Base-by-base conservation (phyloP, 2,113 vertebrate genomes). In the Sturnira hondurensis region DNA sequence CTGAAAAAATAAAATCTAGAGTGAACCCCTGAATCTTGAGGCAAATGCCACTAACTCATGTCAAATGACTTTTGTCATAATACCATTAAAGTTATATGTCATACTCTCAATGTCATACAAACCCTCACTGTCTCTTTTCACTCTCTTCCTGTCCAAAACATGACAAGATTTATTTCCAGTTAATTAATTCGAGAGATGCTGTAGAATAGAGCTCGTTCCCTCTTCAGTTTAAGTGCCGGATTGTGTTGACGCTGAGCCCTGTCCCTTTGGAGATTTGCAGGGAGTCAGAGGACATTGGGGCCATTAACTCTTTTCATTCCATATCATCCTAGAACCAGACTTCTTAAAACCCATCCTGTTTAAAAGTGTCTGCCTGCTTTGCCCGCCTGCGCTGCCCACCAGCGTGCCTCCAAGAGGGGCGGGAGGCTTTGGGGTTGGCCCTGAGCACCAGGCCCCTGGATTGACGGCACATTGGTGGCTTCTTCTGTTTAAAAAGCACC, bases 131-230 rank as follows among this genome's bases (percentile, higher is more conserved):
- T 97, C 97, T 98, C 98, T 98, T 97, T 98, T 98, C 97, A 97
- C 96, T 93, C 87, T 76, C 97, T 97, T 97, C 98, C 98, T 98
- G 98, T 98, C 98, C 98, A 97, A 98, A 98, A 98, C 98, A 98
- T 98, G 98, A 98, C 98, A 98, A 98, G 98, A 98, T 98, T 98
- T 98, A 97, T 97, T 98, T 98, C 98, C 98, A 98, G 98, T 97
- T 98, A 98, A 98, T 98, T 98, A 98, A 99, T 98, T 98, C 95
- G 97, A 98, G 98, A 98, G 98, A 97, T 80, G 97, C 92, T 82
- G 94, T 97, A 98, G 98, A 98, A 97, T 97, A 94, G 97, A 97
- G 96, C 93, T 93, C 97, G 93, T 94, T 96, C 95, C 96, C 96
- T 97, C 98, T 97, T 97, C 97, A 93, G 97, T 98, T 94, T 43